These are phyloP conservation scores for Pygocentrus nattereri DNA, from an alignment of 2,797 vertebrate genomes.

Conservation along the genomic window DNA sequence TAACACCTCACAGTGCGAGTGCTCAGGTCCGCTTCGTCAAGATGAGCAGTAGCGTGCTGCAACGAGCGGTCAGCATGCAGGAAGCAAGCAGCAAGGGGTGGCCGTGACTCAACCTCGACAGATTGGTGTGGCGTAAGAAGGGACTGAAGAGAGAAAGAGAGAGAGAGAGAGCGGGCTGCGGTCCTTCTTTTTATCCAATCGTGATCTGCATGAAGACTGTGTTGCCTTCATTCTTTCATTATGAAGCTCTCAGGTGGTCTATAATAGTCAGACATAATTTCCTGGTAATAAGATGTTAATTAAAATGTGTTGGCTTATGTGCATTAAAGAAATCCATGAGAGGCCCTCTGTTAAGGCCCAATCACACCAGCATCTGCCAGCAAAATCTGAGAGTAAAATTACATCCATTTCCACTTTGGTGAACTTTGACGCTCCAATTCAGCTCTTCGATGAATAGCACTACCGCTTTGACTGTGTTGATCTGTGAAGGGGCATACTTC, in stretches of 20 bases:
- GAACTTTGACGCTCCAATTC: too few relatives aligned
- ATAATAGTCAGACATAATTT: conserved; percentile 17
- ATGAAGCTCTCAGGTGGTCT: not conserved
- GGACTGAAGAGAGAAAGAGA: conserved; percentile 55
- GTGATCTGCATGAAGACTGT: not conserved
- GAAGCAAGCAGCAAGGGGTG: conserved; percentile 75
- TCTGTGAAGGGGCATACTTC: too few relatives aligned
- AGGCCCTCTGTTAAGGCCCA: not conserved
- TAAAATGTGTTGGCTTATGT: conserved; percentile 14
- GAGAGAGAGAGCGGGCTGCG: conserved; percentile 12
- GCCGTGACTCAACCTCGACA: conserved; percentile 75
- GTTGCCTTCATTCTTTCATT: not conserved
- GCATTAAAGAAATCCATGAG: conserved; percentile 13
- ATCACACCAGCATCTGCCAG: too few relatives aligned
- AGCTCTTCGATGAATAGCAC: too few relatives aligned
- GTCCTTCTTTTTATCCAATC: conserved; percentile 24
- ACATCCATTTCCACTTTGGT: too few relatives aligned
- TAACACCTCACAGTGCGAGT: conserved; percentile 78
- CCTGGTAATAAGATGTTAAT: conserved; percentile 25
- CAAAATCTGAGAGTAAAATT: too few relatives aligned
- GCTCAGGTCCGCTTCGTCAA: conserved; percentile 78
- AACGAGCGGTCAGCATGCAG: conserved; percentile 75
- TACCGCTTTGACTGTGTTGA: too few relatives aligned
- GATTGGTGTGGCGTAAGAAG: conserved; percentile 71
- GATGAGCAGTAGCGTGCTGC: conserved; percentile 80